These are phyloP conservation scores for Campoletis raptor DNA, from an alignment of 2,888 invertebrate species.

Conservation along the genomic window DNA sequence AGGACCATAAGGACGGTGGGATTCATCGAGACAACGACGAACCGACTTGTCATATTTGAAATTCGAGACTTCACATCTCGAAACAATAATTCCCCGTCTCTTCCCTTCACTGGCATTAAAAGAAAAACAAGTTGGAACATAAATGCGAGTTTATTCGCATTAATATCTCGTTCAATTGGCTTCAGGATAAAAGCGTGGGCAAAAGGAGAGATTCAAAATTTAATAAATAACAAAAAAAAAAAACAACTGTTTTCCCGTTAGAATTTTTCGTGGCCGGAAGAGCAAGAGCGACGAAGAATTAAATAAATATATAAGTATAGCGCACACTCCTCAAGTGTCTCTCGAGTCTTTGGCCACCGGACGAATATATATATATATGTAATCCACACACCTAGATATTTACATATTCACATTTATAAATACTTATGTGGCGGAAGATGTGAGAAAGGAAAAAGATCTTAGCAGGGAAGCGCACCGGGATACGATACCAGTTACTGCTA, in stretches of 20 bases:
- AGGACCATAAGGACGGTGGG: neutral
- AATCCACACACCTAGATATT: slow-evolving; percentile 1
- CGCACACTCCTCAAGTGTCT: slow-evolving; percentile 64
- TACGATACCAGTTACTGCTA: slow-evolving; percentile 73
- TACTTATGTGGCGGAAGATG: slow-evolving; percentile 3
- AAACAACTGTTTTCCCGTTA: slow-evolving; percentile 68
- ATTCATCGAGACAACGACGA: neutral
- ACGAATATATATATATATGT: slow-evolving; percentile 5
- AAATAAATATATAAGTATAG: slow-evolving; percentile 74
- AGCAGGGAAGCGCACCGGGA: slow-evolving; percentile 72
- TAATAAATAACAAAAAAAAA: slow-evolving; percentile 43
- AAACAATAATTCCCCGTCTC: neutral
- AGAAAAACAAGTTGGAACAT: neutral
- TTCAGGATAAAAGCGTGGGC: slow-evolving; percentile 37
- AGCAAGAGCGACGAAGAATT: slow-evolving; percentile 66
- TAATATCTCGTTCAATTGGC: neutral
- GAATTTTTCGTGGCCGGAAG: slow-evolving; percentile 69
- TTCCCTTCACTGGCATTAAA: neutral
- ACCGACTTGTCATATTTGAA: slow-evolving; percentile 30
- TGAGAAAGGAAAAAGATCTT: slow-evolving; percentile 30
- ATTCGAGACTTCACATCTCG: neutral
- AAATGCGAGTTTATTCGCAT: neutral
- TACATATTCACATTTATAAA: neutral
- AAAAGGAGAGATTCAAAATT: slow-evolving; percentile 40
- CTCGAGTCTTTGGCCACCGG: slow-evolving; percentile 35